Percentiles rank a stretch among this genome's conserved stretches.
phyloP scores from a whole-genome alignment of 2,113 vertebrate genomes.

The Ranitomeya imitator region DNA sequence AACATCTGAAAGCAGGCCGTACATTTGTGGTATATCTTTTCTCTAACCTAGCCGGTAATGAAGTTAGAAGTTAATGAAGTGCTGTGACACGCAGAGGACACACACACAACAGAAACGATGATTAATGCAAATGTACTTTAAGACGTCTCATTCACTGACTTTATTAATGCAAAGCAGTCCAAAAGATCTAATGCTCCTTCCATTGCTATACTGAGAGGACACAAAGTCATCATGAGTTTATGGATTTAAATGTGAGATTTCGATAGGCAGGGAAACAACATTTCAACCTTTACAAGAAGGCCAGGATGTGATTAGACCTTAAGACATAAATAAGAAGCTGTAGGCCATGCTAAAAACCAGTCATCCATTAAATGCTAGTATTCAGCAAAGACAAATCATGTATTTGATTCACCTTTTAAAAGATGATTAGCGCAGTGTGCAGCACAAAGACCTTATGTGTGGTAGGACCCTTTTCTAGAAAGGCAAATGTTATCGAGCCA shows the following conservation, averaged over 20 bases:
- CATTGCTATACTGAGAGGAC: not conserved
- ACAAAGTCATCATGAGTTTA: slow-evolving; percentile 32
- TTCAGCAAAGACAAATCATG: slow-evolving; percentile 37
- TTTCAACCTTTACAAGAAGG: slow-evolving; percentile 46
- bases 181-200: not conserved
- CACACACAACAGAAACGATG: not conserved
- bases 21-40: not conserved
- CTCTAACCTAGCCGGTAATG: slow-evolving; percentile 56
- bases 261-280: slow-evolving; percentile 49
- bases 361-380: slow-evolving; percentile 38
- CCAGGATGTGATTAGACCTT: slow-evolving; percentile 45
- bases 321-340: slow-evolving; percentile 51
- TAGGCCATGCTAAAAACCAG: slow-evolving; percentile 41
- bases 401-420: slow-evolving; percentile 44
- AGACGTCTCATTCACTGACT: not conserved
- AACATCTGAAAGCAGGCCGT: slow-evolving; percentile 37
- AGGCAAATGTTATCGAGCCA: not conserved
- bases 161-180: slow-evolving; percentile 26
- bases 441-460: not conserved
- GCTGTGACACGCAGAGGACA: not conserved
- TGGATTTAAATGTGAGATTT: slow-evolving; percentile 51
- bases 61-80: slow-evolving; percentile 63
- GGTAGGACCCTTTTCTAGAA: not conserved
- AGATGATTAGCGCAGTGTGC: slow-evolving; percentile 7
- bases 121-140: slow-evolving; percentile 4